A percentile compares a stretch with the other conserved stretches of the same genome.
Evolutionary conservation across 2,888 invertebrate species (phyloP).

Genomic region (Elaeidobius kamerunicus): DNA sequence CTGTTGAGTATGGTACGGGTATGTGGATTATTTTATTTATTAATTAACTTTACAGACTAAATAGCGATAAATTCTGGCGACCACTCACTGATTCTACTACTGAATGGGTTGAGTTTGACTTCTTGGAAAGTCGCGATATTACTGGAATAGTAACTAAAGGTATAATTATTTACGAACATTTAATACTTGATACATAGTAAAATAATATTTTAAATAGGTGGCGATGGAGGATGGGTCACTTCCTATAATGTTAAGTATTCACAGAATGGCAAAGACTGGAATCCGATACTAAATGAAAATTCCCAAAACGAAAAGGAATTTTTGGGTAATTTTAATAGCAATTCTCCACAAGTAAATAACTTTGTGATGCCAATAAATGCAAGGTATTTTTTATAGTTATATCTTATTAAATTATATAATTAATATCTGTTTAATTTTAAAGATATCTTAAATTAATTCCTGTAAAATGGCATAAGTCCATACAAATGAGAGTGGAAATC

Average conservation of each 20-base stretch:
- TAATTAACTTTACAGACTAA: constrained; percentile 42
- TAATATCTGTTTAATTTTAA: too few species aligned
- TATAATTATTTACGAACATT: constrained; percentile 2
- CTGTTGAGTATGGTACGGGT: too few species aligned
- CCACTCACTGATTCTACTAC: constrained; percentile 65
- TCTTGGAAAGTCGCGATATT: constrained; percentile 69
- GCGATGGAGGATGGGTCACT: constrained; percentile 70
- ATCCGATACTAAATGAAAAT: constrained; percentile 57
- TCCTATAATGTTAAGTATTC: constrained; percentile 73
- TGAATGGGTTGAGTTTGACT: constrained; percentile 76
- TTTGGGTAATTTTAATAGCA: constrained; percentile 68
- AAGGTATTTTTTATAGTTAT: constrained; percentile 40
- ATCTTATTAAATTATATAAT: background rate
- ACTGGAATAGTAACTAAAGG: constrained; percentile 72
- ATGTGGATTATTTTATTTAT: background rate
- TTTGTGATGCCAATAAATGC: constrained; percentile 74
- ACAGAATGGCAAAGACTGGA: constrained; percentile 68
- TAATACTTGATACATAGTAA: background rate
- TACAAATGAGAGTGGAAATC: constrained; percentile 73
- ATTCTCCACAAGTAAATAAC: constrained; percentile 58
- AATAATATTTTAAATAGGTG: constrained; percentile 48
- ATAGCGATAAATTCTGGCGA: constrained; percentile 59
- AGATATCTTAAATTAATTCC: constrained; percentile 68
- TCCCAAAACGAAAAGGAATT: constrained; percentile 60
- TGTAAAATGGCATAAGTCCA: constrained; percentile 66